Conservation (phyloP, 2,888 invertebrate genomes). For the Choristoneura rosaceana region DNA sequence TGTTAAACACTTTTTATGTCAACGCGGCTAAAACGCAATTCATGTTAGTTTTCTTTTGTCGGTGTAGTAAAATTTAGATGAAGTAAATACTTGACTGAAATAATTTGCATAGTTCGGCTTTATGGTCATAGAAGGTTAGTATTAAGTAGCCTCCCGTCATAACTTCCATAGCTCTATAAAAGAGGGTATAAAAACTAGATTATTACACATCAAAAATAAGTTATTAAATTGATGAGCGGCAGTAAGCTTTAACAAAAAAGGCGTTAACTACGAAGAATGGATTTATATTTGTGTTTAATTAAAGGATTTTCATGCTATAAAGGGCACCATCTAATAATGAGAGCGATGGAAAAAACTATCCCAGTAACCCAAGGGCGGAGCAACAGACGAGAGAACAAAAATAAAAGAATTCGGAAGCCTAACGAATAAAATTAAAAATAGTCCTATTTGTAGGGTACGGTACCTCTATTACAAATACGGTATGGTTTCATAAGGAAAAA, state of each 20-base stretch:
- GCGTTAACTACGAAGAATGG: constrained; percentile 75
- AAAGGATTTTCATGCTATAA: constrained; percentile 79
- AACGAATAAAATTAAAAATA: constrained; percentile 47
- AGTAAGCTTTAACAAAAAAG: constrained; percentile 72
- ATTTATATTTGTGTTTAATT: constrained; percentile 79
- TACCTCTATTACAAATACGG: no score
- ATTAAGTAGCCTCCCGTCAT: constrained; percentile 16
- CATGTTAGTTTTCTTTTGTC: constrained; percentile 52
- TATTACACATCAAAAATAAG: constrained; percentile 68
- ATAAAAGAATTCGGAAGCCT: constrained; percentile 62
- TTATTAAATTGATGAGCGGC: constrained; percentile 80
- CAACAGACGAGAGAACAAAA: constrained; percentile 32
- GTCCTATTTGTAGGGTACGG: background rate
- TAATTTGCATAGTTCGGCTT: constrained; percentile 6
- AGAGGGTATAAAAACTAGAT: constrained; percentile 59
- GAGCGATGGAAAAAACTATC: constrained; percentile 47
- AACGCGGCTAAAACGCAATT: constrained; percentile 45
- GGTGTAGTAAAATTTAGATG: constrained; percentile 32
- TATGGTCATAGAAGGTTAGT: background rate
- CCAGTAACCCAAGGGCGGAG: constrained; percentile 46
- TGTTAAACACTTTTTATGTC: constrained; percentile 44
- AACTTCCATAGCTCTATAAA: background rate
- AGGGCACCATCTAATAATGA: constrained; percentile 63
- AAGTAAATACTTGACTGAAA: constrained; percentile 9
- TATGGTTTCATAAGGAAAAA: no score